Conservation (phyloP, 1,140 invertebrate species). For the Pentalonia nigronervosa region DNA sequence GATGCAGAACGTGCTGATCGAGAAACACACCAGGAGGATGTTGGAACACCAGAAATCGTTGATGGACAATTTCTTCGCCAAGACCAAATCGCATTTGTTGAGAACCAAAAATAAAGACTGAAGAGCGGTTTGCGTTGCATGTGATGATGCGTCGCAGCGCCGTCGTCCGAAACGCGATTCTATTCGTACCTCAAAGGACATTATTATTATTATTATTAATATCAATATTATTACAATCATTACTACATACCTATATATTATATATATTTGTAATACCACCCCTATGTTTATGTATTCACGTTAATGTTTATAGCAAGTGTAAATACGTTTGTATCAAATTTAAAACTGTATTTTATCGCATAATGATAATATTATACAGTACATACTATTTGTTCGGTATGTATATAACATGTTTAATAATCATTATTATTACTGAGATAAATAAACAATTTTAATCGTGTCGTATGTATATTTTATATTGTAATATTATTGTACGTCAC, state of each 20-base stretch:
- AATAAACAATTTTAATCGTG: background rate
- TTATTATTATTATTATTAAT: background rate
- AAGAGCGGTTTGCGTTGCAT: background rate
- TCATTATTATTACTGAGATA: background rate
- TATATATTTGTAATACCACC: background rate
- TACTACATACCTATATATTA: background rate
- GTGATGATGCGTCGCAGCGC: background rate
- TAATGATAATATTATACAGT: background rate
- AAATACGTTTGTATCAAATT: background rate
- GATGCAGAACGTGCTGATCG: constrained; percentile 6
- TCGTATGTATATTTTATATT: background rate
- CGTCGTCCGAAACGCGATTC: background rate
- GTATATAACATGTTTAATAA: background rate
- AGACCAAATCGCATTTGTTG: background rate
- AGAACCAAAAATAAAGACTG: background rate
- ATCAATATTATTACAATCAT: background rate
- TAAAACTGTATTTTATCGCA: background rate
- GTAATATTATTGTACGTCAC: background rate
- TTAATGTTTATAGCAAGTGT: background rate
- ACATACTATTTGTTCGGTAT: background rate
- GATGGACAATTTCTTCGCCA: constrained; percentile 18
- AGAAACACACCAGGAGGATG: background rate
- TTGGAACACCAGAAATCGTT: constrained; percentile 16
- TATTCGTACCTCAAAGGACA: background rate
- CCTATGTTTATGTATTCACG: background rate